Evolutionary conservation across 2,888 invertebrate genomes (phyloP), one percentile per base, ranked within the genome.

Genomic region (Drosophila infuscata): DNA sequence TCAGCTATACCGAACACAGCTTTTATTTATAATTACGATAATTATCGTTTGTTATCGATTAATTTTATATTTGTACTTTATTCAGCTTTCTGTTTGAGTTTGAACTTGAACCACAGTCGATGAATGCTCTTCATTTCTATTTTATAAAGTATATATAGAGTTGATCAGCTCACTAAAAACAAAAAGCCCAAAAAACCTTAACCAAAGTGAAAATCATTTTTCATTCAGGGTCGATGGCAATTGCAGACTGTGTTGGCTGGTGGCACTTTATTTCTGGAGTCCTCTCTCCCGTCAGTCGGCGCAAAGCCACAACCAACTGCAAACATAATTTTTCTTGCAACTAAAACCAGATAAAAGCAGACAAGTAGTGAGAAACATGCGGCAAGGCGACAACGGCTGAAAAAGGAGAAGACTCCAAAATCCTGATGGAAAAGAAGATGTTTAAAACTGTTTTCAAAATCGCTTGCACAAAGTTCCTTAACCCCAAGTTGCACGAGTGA

Each of bases 301-400:
- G 8, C 25, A 56, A 29, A 11, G 56, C 35, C 46, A 29, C 61
- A 57, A 41, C 29, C 43, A 58, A 64, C 74, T 71, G 83, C 83
- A 85, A 88, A 76, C 76, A 88, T 85, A 74, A 90, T 88, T 85
- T 84, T 79, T 82, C 83, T 72, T 82, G 74, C 74, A 69, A 41
- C 81, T 79, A 82, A 88, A 85, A 72, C 80, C 82, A 85, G 83
- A 85, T 82, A 83, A 85, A 82, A 70, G 86, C 74, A 79, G 83
- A 83, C 72, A 88, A 74, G 65, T 70, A 83, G 70, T 79, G 54
- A 70, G 72, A 79, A 68, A 69, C 66, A 76, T 52, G 69, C 60
- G 61, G 64, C 65, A 62, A 74, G 48, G 51, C 70, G 76, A 70
- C 65, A 65, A 54, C 46, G 65, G 71, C 65, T 57, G 67, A 73